Base-by-base conservation (phyloP, 2,888 invertebrate species). In the Pogonocherus hispidulus region DNA sequence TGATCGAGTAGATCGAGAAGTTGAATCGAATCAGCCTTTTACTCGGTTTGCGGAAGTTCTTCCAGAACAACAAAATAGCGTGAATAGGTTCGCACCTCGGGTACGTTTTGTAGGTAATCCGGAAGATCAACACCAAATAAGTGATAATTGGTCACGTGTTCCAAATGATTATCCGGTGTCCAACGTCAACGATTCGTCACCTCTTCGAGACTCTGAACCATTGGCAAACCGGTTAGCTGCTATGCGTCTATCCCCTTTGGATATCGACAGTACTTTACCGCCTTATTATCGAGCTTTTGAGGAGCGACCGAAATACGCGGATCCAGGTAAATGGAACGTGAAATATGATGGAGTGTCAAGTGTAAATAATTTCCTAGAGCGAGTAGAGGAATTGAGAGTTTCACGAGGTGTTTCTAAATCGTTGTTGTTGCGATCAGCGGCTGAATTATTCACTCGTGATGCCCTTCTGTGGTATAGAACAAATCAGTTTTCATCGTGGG, bases 371-470 rank as follows among this genome's bases (percentile, higher is more conserved):
- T n/a, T n/a, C n/a, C n/a, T n/a, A n/a, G n/a, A n/a, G n/a, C n/a
- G n/a, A n/a, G n/a, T n/a, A n/a, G n/a, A 63, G 22, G 67, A 67
- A 46, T 9, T 67, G 8, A 23, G 63, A 9, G 4, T 51, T 5
- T 63, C 67, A 1, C 19, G 63, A 23, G 67, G 67, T 6, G 56
- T 63, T n/a, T n/a, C n/a, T n/a, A n/a, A n/a, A n/a, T n/a, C n/a
- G n/a, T n/a, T n/a, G n/a, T n/a, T n/a, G n/a, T n/a, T n/a, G n/a
- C n/a, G n/a, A n/a, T n/a, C n/a, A n/a, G n/a, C n/a, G n/a, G n/a
- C n/a, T n/a, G n/a, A n/a, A n/a, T n/a, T n/a, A n/a, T n/a, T n/a
- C n/a, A n/a, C n/a, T n/a, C n/a, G n/a, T n/a, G n/a, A n/a, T 23
- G 63, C 63, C 1, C 32, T 67, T 3, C 19, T 67, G 9, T 67